Evolutionary conservation across 2,113 vertebrate genomes (phyloP), one percentile per base, ranked within the genome.

Genomic region (Gavialis gangeticus): DNA sequence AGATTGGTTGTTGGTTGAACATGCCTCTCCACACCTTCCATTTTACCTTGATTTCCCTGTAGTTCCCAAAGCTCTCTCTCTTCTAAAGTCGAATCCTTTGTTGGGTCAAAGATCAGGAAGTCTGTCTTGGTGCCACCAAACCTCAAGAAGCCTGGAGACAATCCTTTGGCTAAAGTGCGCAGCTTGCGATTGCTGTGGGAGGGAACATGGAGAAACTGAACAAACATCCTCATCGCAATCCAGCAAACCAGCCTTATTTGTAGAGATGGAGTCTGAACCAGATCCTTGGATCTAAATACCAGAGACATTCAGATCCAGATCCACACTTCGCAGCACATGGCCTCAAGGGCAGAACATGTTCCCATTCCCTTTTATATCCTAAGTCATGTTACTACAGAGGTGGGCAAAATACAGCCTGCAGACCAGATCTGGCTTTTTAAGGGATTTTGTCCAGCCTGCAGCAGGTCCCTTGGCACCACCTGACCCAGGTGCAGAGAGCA

Each of bases 101-200:
- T 85, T 66, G 99, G 99, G 71, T 95, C 97, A 91, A 99, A 99
- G 91, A 98, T 97, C 83, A 99, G 98, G 88, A 99, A 99, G 93
- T 99, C 99, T 17, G 99, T 98, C 85, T 98, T 97, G 2, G 99
- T 99, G 64, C 99, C 99, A 1, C 99, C 99, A 28, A 99, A 99
- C 66, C 99, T 98, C 90, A 99, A 58, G 88, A 98, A 99, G 0
- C 98, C 98, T 5, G 99, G 99, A 34, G 97, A 97, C 78, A 99
- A 96, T 2, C 98, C 99, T 2, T 60, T 95, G 0, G 99, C 97
- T 59, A 99, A 90, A 3, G 98, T 98, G 46, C 96, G 97, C 18
- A 99, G 93, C 69, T 98, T 99, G 34, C 96, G 87, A 85, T 99
- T 99, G 76, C 99, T 99, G 94, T 58, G n/a, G 64, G 11, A 76